Conservation (phyloP, 2,113 vertebrate species). For the Forbesichthys papilliferus region DNA sequence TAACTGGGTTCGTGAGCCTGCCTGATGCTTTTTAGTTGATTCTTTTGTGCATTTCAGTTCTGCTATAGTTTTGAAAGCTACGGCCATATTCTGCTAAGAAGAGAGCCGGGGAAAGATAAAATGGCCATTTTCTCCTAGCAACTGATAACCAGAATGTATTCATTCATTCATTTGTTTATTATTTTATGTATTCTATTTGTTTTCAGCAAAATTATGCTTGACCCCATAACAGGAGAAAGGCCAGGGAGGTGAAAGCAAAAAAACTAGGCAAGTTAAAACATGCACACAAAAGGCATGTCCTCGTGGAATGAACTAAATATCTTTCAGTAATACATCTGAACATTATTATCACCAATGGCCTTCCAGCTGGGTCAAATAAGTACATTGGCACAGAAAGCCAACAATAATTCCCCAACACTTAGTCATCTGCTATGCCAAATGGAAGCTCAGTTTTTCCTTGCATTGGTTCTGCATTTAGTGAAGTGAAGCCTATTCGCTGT, state of each 20-base stretch:
- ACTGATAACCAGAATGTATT: background rate
- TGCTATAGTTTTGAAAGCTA: slow-evolving; percentile 17
- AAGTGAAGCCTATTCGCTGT: slow-evolving; percentile 17
- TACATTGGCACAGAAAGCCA: slow-evolving; percentile 31
- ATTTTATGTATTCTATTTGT: slow-evolving; percentile 25
- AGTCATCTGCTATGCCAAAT: slow-evolving; percentile 22
- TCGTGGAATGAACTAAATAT: slow-evolving; percentile 32
- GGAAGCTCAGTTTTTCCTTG: slow-evolving; percentile 21
- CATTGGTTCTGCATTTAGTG: slow-evolving; percentile 11
- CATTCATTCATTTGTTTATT: background rate
- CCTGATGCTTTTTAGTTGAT: no score
- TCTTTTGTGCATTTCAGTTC: no score
- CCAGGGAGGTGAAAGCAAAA: slow-evolving; percentile 30
- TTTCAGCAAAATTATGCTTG: slow-evolving; percentile 41
- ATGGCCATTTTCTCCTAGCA: slow-evolving; percentile 14
- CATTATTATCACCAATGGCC: background rate
- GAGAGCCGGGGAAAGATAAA: background rate
- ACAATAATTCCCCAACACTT: slow-evolving; percentile 27
- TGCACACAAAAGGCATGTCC: slow-evolving; percentile 16
- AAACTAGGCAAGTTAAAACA: slow-evolving; percentile 21
- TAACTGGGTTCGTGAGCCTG: no score
- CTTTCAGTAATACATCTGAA: slow-evolving; percentile 10
- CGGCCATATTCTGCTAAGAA: slow-evolving; percentile 22
- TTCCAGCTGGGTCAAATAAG: slow-evolving; percentile 9
- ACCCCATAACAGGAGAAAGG: slow-evolving; percentile 22